Evolutionary conservation across 2,888 invertebrate species (phyloP).

Genomic region (Archaeoteleia sp.): DNA sequence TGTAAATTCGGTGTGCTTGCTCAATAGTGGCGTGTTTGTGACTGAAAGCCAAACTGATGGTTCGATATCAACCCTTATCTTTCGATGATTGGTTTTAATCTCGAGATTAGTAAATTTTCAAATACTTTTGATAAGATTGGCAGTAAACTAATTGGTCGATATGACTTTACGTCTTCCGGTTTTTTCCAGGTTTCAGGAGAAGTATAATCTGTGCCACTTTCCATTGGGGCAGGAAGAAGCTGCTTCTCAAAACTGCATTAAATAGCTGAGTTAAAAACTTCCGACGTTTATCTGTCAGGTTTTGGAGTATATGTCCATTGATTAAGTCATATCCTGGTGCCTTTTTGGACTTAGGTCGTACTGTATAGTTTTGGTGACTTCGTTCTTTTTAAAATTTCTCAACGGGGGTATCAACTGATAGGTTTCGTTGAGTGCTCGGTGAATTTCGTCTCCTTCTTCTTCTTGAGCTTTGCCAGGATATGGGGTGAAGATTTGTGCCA

Average conservation of each 20-base stretch:
- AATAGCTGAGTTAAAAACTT: conserved; percentile 53
- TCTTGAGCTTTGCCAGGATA: conserved; percentile 8
- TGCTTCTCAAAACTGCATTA: conserved; percentile 56
- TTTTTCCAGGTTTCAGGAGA: conserved; percentile 56
- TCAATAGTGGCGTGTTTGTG: conserved; percentile 40
- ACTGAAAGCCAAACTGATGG: conserved; percentile 54
- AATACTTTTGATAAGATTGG: conserved; percentile 54
- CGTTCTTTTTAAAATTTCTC: too few relatives aligned
- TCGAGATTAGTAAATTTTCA: conserved; percentile 55
- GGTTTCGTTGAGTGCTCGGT: conserved; percentile 5
- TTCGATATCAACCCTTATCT: conserved; percentile 34
- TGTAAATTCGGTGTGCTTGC: conserved; percentile 49
- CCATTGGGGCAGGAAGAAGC: conserved; percentile 57
- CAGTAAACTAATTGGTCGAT: conserved; percentile 55
- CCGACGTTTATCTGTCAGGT: conserved; percentile 55
- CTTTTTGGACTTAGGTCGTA: conserved; percentile 23
- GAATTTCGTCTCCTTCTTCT: too few relatives aligned
- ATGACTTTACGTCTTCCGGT: conserved; percentile 47
- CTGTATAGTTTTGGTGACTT: conserved; percentile 9
- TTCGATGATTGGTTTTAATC: conserved; percentile 37
- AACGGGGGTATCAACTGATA: conserved; percentile 4
- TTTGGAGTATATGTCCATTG: conserved; percentile 52
- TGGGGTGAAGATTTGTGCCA: conserved; percentile 50
- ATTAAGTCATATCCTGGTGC: conserved; percentile 58
- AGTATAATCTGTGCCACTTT: conserved; percentile 50